These are phyloP conservation scores for Cataglyphis rosenhaueri DNA, from an alignment of 2,888 invertebrate genomes.

Conservation along the genomic window DNA sequence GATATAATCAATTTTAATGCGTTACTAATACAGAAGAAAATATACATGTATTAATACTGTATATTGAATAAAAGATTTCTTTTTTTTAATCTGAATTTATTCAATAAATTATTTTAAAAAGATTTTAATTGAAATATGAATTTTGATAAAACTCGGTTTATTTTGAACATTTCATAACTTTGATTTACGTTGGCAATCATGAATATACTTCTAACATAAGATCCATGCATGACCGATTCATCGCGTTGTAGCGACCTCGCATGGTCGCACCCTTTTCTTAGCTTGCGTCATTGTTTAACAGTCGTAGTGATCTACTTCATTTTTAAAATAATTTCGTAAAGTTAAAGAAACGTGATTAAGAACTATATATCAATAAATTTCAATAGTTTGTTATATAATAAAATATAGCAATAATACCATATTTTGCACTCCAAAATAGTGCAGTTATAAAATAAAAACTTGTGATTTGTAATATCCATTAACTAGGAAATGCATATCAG, in stretches of 20 bases:
- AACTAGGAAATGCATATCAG: background rate
- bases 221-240: slow-evolving; percentile 30
- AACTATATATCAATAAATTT: background rate
- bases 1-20: background rate
- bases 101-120: background rate
- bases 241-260: slow-evolving; percentile 13
- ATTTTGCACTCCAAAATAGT: slow-evolving; percentile 1
- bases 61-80: background rate
- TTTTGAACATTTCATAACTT: slow-evolving; percentile 15
- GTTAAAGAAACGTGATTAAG: background rate
- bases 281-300: slow-evolving; percentile 19
- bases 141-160: background rate
- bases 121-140: background rate
- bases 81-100: background rate
- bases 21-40: background rate
- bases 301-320: slow-evolving; percentile 23
- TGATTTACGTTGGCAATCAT: slow-evolving; percentile 26
- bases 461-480: background rate
- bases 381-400: background rate
- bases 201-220: slow-evolving; percentile 12
- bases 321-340: slow-evolving; percentile 24
- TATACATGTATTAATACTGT: background rate
- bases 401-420: background rate
- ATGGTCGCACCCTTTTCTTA: slow-evolving; percentile 34
- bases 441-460: background rate